A percentile compares a stretch with the other conserved stretches of the same genome.
phyloP scores from a whole-genome alignment of 2,113 vertebrate genomes.

The Pithys albifrons region DNA sequence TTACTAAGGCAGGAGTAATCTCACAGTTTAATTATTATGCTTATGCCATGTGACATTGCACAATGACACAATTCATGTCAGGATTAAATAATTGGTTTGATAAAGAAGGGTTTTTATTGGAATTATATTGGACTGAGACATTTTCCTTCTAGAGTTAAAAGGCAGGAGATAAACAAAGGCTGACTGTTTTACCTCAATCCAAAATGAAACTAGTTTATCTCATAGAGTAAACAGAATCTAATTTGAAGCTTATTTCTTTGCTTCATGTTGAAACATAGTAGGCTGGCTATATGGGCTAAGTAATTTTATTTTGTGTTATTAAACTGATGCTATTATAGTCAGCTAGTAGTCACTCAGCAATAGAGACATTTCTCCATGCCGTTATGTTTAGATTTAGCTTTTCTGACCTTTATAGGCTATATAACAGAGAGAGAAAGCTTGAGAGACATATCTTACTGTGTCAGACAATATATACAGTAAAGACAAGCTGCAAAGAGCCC shows the following conservation, averaged over 20 bases:
- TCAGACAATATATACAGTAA: conserved; percentile 19
- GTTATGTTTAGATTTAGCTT: conserved; percentile 62
- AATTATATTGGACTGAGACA: background rate
- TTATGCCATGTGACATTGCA: background rate
- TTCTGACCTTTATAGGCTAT: conserved; percentile 65
- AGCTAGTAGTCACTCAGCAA: conserved; percentile 27
- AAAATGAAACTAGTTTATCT: conserved; percentile 17
- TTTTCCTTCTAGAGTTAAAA: conserved; percentile 1
- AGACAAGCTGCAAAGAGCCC: conserved; percentile 40
- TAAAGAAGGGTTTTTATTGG: background rate
- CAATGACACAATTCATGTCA: background rate
- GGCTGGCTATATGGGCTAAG: background rate
- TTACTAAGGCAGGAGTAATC: background rate
- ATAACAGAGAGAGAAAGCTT: conserved; percentile 31
- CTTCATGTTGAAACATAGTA: conserved; percentile 9
- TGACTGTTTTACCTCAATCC: background rate
- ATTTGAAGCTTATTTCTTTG: conserved; percentile 31
- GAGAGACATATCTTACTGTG: conserved; percentile 51
- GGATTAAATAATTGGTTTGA: conserved; percentile 25
- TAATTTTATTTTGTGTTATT: conserved; percentile 46
- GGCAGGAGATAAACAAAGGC: background rate
- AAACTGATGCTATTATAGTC: conserved; percentile 41
- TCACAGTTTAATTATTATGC: background rate
- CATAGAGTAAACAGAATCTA: conserved; percentile 37
- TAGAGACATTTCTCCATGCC: conserved; percentile 23